phyloP scores from a whole-genome alignment of 2,113 vertebrate genomes.

The Xiphias gladius region DNA sequence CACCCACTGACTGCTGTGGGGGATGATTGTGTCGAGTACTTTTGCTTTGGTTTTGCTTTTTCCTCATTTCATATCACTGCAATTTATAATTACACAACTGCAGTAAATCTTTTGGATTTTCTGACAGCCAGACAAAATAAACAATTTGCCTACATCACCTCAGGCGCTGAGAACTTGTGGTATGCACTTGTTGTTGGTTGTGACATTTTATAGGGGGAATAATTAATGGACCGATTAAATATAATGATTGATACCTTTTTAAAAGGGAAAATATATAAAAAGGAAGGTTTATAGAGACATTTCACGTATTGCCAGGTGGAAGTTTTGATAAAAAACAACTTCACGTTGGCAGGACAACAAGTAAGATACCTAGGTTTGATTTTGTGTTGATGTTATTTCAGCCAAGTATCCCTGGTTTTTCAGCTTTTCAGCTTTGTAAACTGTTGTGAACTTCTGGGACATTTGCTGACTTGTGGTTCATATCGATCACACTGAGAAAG shows the following conservation, averaged over 20 bases:
- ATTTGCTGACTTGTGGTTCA: not conserved
- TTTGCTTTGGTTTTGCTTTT: not conserved
- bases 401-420: not conserved
- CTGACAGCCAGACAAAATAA: slow-evolving; percentile 46
- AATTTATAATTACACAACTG: slow-evolving; percentile 6
- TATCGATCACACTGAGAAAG: not conserved
- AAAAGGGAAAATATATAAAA: not conserved
- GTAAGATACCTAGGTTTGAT: not conserved
- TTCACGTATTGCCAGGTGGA: not conserved
- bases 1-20: not conserved
- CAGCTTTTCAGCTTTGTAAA: not conserved
- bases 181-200: not conserved
- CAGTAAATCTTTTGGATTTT: not conserved
- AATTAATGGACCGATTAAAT: slow-evolving; percentile 20
- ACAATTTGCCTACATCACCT: slow-evolving; percentile 30
- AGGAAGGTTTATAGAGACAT: not conserved
- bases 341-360: not conserved
- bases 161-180: slow-evolving; percentile 11
- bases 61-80: not conserved
- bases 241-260: slow-evolving; percentile 5
- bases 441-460: not conserved
- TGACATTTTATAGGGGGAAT: slow-evolving; percentile 2
- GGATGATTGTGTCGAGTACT: not conserved
- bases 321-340: not conserved
- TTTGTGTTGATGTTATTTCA: not conserved